A percentile compares a stretch with the other conserved stretches of the same genome.
These are phyloP conservation scores for Mus caroli DNA, from an alignment of 2,797 vertebrate species.

Conservation along the genomic window DNA sequence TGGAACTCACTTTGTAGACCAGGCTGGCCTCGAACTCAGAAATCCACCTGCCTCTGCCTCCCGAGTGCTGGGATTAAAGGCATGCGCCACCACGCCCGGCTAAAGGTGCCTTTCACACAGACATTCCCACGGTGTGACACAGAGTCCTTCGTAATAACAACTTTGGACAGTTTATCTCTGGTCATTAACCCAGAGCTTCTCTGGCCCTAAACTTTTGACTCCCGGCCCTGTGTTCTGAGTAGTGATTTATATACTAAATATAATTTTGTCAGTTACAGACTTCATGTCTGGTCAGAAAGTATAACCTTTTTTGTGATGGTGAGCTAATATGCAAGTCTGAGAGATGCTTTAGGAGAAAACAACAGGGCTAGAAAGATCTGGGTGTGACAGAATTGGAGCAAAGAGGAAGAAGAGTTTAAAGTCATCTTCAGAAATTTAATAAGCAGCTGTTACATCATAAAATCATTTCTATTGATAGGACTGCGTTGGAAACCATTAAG, in stretches of 20 bases:
- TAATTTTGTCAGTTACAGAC: background rate
- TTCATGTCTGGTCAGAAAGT: background rate
- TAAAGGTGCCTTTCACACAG: background rate
- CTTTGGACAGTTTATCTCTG: background rate
- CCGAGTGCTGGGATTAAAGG: too few species aligned
- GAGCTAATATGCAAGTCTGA: background rate
- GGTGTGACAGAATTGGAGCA: background rate
- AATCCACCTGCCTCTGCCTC: too few species aligned
- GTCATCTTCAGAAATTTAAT: background rate
- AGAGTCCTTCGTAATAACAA: background rate
- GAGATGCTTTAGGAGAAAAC: conserved; percentile 4
- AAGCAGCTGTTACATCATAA: conserved; percentile 17
- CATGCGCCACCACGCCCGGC: too few species aligned
- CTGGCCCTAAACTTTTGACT: conserved; percentile 11
- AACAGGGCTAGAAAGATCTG: background rate
- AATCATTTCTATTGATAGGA: conserved; percentile 20
- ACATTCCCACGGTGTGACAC: background rate
- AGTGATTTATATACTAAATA: background rate
- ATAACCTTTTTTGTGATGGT: background rate
- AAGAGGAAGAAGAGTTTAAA: background rate
- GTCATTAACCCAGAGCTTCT: conserved; percentile 20
- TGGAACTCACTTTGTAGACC: too few species aligned
- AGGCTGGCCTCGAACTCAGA: too few species aligned
- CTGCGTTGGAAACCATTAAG: background rate
- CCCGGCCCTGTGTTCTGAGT: background rate